Evolutionary conservation across 2,797 vertebrate genomes (phyloP), one percentile per base, ranked within the genome.

Genomic region (Hipposideros larvatus): DNA sequence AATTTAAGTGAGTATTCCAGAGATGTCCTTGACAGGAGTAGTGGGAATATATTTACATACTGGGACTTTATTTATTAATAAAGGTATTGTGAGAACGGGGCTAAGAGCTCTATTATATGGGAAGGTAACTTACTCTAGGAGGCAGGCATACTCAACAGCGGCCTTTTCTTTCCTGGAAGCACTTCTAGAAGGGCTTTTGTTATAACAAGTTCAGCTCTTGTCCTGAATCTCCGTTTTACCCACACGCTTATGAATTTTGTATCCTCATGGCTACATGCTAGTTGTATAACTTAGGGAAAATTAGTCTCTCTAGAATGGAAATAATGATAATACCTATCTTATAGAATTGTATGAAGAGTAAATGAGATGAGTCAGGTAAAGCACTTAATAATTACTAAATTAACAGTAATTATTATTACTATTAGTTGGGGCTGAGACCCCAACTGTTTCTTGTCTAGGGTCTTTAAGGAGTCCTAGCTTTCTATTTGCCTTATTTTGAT

Each of bases 221-320:
- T 43, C 11, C 18, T 11, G 31, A 70, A 70, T 75, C 11, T 13
- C 78, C 46, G 7, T 80, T 88, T 78, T 34, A 48, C 10, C 24
- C 28, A 77, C 1, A 61, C 9, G 65, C 46, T 84, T 61, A 65
- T 1, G 59, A 14, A 59, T 66, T 93, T 91, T 78, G 13, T 53
- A 57, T 80, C 37, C 37, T 95, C 11, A 18, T 74, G 26, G 28
- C 51, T 78, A 73, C 19, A 65, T 80, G 75, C 11, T 28, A 91
- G 21, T n/a, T 70, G 4, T 82, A 10, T 41, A 53, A 73, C 11
- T 90, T 61, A 31, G 15, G 22, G 14, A 11, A 66, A 94, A 41
- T 94, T 31, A 48, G 16, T 89, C 8, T 86, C 24, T 70, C 61
- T 90, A 61, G 93, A 94, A 90, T 43, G 55, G 75, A 92, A 87